A percentile compares a stretch with the other conserved stretches of the same genome.
These are phyloP conservation scores for Hirtodrosophila alboralis DNA, from an alignment of 2,888 invertebrate genomes.

Conservation along the genomic window DNA sequence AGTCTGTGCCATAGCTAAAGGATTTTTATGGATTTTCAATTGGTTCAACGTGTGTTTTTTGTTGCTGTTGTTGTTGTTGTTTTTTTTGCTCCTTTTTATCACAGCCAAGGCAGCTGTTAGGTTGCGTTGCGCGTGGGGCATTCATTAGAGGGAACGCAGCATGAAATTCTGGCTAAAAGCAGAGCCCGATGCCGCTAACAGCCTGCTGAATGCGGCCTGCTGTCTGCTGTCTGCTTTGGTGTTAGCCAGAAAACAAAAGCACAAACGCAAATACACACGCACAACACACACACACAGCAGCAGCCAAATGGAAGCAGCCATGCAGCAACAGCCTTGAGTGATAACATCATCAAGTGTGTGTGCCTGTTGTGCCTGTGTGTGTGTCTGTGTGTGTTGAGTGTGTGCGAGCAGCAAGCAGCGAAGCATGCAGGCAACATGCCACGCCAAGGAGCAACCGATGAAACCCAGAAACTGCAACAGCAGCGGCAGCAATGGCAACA, in stretches of 20 bases:
- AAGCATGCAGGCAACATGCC: constrained; percentile 72
- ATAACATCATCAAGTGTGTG: constrained; percentile 58
- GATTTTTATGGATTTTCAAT: constrained; percentile 61
- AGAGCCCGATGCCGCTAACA: constrained; percentile 35
- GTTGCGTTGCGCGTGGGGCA: constrained; percentile 51
- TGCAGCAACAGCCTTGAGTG: constrained; percentile 78
- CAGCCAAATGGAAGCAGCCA: constrained; percentile 58
- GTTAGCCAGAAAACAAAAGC: constrained; percentile 54
- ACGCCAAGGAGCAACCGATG: constrained; percentile 53
- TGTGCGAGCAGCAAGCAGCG: constrained; percentile 55
- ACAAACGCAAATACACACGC: constrained; percentile 38
- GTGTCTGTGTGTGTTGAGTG: constrained; percentile 23
- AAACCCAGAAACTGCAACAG: constrained; percentile 60
- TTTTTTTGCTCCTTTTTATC: constrained; percentile 50
- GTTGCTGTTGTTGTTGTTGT: constrained; percentile 8
- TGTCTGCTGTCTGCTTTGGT: constrained; percentile 11
- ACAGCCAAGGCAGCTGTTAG: constrained; percentile 49
- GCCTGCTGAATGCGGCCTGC: no score
- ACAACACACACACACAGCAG: constrained; percentile 19
- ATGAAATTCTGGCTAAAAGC: constrained; percentile 58
- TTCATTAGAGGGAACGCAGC: constrained; percentile 63
- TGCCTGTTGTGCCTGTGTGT: constrained; percentile 21
- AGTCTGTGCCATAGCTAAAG: constrained; percentile 51
- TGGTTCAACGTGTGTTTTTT: constrained; percentile 36
- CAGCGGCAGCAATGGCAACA: no score